Conservation (phyloP, 2,888 invertebrate species). For the Hipparchia sbordonii region DNA sequence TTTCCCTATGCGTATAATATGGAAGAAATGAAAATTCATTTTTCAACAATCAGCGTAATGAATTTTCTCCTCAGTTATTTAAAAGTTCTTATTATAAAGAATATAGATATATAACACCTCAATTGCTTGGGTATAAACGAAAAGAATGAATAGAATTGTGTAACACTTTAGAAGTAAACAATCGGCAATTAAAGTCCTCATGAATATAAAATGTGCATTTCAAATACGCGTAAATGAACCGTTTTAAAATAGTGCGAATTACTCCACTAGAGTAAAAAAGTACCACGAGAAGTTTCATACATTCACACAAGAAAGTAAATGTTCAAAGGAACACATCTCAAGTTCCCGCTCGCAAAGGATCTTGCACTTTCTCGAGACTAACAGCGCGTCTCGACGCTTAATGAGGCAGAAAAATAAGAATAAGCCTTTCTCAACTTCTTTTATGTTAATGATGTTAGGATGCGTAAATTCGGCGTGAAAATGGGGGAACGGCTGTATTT, state of each 20-base stretch:
- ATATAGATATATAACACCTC: too few species aligned
- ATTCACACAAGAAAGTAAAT: conserved; percentile 16
- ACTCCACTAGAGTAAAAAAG: neutral
- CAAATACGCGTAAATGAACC: neutral
- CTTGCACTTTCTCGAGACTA: conserved; percentile 9
- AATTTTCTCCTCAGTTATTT: too few species aligned
- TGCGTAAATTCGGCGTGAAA: conserved; percentile 24
- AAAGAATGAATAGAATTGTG: too few species aligned
- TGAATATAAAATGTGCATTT: too few species aligned
- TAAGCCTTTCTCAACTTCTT: conserved; percentile 27
- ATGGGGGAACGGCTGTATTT: neutral
- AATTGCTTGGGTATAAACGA: too few species aligned
- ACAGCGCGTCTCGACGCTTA: conserved; percentile 15
- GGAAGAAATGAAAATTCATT: too few species aligned
- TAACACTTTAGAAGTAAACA: too few species aligned
- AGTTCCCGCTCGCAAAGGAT: conserved; percentile 9
- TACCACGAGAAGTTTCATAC: neutral
- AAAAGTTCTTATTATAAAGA: too few species aligned
- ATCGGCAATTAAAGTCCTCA: too few species aligned
- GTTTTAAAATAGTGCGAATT: neutral
- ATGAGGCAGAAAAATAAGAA: conserved; percentile 28
- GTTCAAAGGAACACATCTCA: conserved; percentile 11
- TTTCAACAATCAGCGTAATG: too few species aligned
- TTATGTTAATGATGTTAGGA: conserved; percentile 25
- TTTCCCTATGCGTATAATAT: too few species aligned